These are phyloP conservation scores for Mnemiopsis leidyi DNA, from an alignment of 37 sponge, comb jelly and placozoan species.

Conservation along the genomic window DNA sequence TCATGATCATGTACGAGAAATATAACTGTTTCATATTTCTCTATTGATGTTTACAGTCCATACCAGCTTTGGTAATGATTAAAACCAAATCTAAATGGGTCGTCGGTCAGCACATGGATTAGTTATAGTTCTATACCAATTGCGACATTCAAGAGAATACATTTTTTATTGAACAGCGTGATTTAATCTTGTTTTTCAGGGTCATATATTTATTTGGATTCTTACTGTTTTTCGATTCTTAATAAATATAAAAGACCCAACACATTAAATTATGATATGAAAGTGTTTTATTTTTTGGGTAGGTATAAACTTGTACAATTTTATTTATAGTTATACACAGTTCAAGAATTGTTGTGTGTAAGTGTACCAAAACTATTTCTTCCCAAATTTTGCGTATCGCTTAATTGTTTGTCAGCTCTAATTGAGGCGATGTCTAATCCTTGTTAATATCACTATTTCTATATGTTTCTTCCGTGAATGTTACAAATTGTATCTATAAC, in stretches of 20 bases:
- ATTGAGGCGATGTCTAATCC: not conserved
- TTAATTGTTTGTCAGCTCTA: not conserved
- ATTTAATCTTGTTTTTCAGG: not conserved
- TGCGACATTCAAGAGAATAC: not conserved
- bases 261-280: not conserved
- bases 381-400: not conserved
- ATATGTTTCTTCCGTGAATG: not conserved
- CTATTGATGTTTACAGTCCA: too few species aligned
- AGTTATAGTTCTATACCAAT: too few species aligned
- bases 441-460: not conserved
- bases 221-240: not conserved
- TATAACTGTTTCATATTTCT: too few species aligned
- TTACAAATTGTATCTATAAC: not conserved
- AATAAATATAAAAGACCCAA: not conserved
- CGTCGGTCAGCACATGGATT: too few species aligned
- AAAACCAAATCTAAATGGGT: too few species aligned
- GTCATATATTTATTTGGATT: not conserved
- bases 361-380: not conserved
- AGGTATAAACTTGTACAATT: conserved; percentile 33
- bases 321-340: conserved; percentile 54
- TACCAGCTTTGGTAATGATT: too few species aligned
- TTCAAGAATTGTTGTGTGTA: conserved; percentile 24
- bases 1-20: too few species aligned
- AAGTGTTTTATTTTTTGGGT: conserved; percentile 30
- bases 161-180: not conserved